Evolutionary conservation across 2,888 invertebrate species (phyloP).

Genomic region (Lamellibrachia columna): DNA sequence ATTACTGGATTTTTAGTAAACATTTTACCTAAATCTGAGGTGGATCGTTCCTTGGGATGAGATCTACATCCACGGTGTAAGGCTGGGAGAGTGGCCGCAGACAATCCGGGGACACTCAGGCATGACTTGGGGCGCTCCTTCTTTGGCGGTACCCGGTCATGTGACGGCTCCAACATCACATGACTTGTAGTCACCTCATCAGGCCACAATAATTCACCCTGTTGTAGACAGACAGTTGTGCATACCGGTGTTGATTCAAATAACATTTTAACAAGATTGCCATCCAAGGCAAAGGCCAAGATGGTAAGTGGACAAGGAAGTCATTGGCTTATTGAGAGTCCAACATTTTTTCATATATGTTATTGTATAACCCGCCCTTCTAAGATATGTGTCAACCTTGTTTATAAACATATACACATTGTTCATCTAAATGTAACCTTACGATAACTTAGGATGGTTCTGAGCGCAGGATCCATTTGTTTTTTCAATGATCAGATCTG

Average conservation of each 20-base stretch:
- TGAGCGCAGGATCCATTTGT: too few species aligned
- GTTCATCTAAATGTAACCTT: too few species aligned
- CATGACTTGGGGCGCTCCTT: neutral
- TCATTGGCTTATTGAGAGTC: too few species aligned
- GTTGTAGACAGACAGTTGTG: neutral
- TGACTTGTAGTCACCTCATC: neutral
- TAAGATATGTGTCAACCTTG: too few species aligned
- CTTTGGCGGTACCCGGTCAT: neutral
- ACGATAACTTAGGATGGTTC: too few species aligned
- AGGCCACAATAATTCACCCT: neutral
- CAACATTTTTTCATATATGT: too few species aligned
- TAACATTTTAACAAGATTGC: neutral
- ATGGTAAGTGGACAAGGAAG: too few species aligned
- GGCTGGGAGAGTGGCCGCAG: neutral
- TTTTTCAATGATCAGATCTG: too few species aligned
- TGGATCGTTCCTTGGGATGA: neutral
- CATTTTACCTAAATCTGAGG: neutral
- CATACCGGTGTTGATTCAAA: neutral
- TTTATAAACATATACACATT: too few species aligned
- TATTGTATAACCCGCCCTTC: too few species aligned
- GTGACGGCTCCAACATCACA: conserved; percentile 3
- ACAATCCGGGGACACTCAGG: neutral
- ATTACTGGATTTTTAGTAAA: neutral
- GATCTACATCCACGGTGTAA: neutral
- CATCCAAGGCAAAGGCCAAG: neutral